Base-by-base conservation (phyloP, 2,888 invertebrate species). In the Drosophila subquinaria region DNA sequence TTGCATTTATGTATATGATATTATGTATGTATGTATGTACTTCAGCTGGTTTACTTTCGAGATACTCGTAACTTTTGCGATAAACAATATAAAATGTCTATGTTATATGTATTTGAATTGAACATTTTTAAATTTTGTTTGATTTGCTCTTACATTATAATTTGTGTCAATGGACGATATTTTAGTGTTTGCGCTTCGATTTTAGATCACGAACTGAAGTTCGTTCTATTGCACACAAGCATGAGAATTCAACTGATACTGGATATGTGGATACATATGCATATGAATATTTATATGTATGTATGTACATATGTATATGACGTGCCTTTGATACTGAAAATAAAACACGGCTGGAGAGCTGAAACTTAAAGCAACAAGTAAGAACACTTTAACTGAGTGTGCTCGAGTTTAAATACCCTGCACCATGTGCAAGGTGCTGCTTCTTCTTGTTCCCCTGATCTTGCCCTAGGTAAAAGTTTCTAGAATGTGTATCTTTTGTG, bases 171-270 rank as follows among this genome's bases (percentile, higher is more conserved):
- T 20, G 17, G 0, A 6, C 8, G 10, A 6, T 20, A 13, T 6
- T 48, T 3, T 17, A 40, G 48, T 36, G 33, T 15, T 53, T 27
- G 0, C 30, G 11, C 1, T 30, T 33, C 27, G 17, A 17, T 33
- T n/a, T 20, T 8, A 27, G 10, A 33, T 17, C 20, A 42, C 50
- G 15, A 38, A 75, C 57, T 78, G 36, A 65, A 45, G 15, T 10
- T 23, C 11, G 3, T 1, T 1, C 30, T 42, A n/a, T 35, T 17
- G 0, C 8, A 13, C 15, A 15, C 27, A 33, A 4, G 15, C 9
- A 43, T 15, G 23, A 13, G n/a, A 36, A 35, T 6, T 36, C 6
- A 45, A 35, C 15, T 15, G 51, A 60, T 38, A 35, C 33, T 17
- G 17, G 20, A 35, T 69, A 52, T 35, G 15, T 11, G n/a, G 13